Evolutionary conservation across 2,888 invertebrate genomes (phyloP).

Genomic region (Dugesia japonica): DNA sequence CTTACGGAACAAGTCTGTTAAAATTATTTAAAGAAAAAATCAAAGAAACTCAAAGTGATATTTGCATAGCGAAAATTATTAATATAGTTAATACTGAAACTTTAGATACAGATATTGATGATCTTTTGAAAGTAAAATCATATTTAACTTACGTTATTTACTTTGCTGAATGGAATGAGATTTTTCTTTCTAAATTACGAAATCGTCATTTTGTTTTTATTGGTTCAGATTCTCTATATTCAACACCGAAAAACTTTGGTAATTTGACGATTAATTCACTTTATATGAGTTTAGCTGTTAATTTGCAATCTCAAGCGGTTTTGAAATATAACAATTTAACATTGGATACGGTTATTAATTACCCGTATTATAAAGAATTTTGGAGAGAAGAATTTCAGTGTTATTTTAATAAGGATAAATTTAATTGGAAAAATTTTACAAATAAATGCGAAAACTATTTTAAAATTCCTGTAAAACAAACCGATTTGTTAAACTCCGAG

Average conservation of each 20-base stretch:
- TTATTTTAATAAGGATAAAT: not conserved
- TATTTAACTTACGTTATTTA: not conserved
- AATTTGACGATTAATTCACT: not conserved
- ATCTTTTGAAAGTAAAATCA: not conserved
- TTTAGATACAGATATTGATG: not conserved
- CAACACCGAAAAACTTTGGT: not conserved
- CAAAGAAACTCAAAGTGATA: slow-evolving; percentile 9
- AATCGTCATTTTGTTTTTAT: not conserved
- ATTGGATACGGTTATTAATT: not conserved
- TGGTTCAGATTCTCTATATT: not conserved
- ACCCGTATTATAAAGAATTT: not conserved
- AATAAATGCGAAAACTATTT: not conserved
- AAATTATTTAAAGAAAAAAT: slow-evolving; percentile 9
- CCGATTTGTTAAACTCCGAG: not conserved
- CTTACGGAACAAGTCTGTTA: not conserved
- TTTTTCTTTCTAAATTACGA: not conserved
- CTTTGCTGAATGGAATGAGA: not conserved
- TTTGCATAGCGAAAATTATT: not conserved
- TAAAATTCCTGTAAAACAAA: not conserved
- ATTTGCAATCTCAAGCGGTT: not conserved
- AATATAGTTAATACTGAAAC: not conserved
- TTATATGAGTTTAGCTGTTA: not conserved
- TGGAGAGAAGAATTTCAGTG: not conserved
- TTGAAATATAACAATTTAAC: not conserved
- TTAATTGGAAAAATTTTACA: not conserved